phyloP scores from a whole-genome alignment of 2,888 invertebrate species.

The Drosophila anomelani region DNA sequence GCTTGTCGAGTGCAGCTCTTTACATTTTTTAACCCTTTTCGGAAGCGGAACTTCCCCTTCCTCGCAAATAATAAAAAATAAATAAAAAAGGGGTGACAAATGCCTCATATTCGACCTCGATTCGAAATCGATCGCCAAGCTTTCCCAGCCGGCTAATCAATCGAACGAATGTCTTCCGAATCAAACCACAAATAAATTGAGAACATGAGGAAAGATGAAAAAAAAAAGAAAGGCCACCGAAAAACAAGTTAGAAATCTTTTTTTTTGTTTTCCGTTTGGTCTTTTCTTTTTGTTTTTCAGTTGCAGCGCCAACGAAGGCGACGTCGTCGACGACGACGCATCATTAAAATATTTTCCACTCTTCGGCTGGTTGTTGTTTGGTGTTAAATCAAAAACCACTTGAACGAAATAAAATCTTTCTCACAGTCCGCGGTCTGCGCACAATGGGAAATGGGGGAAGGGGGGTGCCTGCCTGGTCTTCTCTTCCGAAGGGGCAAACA shows the following conservation, averaged over 20 bases:
- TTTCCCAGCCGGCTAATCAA: conserved; percentile 61
- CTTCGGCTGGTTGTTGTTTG: conserved; percentile 54
- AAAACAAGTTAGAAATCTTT: conserved; percentile 76
- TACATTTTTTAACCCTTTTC: conserved; percentile 53
- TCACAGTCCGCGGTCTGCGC: conserved; percentile 72
- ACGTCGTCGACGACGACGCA: conserved; percentile 63
- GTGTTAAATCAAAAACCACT: conserved; percentile 79
- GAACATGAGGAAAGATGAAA: conserved; percentile 28
- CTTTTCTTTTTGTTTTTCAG: conserved; percentile 56
- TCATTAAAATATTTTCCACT: conserved; percentile 79
- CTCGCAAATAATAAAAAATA: not conserved
- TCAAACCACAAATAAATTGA: conserved; percentile 53
- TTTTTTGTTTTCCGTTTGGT: conserved; percentile 45
- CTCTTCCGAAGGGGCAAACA: conserved; percentile 54
- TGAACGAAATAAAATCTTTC: conserved; percentile 80
- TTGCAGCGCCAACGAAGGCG: conserved; percentile 49
- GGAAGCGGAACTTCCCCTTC: conserved; percentile 5
- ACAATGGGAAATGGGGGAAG: conserved; percentile 51
- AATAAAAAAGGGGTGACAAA: conserved; percentile 21
- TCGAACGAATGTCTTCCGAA: conserved; percentile 52
- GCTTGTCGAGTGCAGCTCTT: conserved; percentile 67
- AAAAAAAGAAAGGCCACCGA: conserved; percentile 63
- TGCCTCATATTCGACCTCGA: conserved; percentile 23
- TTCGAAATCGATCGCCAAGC: conserved; percentile 42
- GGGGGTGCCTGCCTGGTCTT: conserved; percentile 11